Conservation (phyloP, 2,797 vertebrate genomes). For the Prunella strophiata region DNA sequence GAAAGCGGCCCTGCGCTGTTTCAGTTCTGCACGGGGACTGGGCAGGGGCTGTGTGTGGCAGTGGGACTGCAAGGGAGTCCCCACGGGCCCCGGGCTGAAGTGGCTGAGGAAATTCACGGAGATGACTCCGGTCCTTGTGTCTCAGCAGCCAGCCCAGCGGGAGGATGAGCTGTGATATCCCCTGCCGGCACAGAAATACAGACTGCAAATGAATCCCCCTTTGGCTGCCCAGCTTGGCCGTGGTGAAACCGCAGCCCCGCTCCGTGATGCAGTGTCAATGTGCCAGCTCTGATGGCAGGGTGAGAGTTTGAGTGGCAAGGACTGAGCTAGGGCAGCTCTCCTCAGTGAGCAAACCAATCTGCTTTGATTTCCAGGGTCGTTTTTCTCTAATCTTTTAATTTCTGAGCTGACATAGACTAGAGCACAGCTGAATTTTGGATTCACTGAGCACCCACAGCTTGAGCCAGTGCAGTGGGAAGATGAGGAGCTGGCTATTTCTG, state of each 20-base stretch:
- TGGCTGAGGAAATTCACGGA: rapidly evolving
- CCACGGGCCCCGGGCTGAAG: rapidly evolving
- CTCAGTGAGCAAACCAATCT: neutral
- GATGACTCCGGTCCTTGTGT: rapidly evolving
- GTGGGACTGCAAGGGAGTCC: neutral
- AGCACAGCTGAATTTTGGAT: neutral
- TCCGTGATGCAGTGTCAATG: rapidly evolving
- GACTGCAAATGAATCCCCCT: rapidly evolving
- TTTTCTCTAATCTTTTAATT: neutral
- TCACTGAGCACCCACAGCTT: neutral
- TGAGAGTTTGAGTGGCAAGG: neutral
- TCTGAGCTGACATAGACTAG: neutral
- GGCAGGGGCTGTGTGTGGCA: neutral
- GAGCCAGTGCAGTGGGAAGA: neutral
- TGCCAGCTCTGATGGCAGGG: neutral
- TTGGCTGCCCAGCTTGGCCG: rapidly evolving
- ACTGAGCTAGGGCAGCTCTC: neutral
- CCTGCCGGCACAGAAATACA: rapidly evolving
- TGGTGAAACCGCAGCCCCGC: neutral
- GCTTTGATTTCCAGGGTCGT: neutral
- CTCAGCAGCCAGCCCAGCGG: neutral
- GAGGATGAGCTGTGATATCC: neutral
- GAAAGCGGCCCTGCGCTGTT: neutral
- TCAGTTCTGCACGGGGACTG: neutral
- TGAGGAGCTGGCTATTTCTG: neutral